phyloP scores from a whole-genome alignment of 35 echinoderm and acorn worm genomes.

The Diadema setosum region DNA sequence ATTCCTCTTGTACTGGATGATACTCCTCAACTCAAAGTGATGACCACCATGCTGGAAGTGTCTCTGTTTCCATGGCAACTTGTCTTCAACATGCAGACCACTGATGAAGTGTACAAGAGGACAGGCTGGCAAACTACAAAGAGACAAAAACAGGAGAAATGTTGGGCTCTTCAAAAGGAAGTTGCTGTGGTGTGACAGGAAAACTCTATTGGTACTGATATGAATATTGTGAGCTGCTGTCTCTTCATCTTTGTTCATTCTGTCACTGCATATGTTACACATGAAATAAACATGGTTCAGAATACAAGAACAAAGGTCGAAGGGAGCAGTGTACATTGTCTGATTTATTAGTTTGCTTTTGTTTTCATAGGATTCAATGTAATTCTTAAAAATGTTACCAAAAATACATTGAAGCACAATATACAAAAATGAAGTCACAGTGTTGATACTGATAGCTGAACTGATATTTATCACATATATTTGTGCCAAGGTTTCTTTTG shows the following conservation, averaged over 20 bases:
- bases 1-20: conserved; percentile 73
- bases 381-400: no score
- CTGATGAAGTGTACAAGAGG: conserved; percentile 73
- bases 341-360: no score
- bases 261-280: neutral
- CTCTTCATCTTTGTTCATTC: neutral
- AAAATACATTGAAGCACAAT: no score
- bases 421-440: no score
- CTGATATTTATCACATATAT: no score
- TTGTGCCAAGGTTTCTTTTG: no score
- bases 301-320: neutral
- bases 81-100: conserved; percentile 27
- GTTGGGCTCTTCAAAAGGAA: neutral
- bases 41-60: conserved; percentile 19
- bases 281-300: neutral
- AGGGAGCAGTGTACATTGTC: no score
- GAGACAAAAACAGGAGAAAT: neutral
- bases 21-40: conserved; percentile 28
- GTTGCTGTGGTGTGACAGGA: neutral
- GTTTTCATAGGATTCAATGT: no score
- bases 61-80: neutral
- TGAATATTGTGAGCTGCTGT: neutral
- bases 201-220: neutral
- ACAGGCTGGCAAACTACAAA: conserved; percentile 65
- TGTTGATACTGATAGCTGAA: no score